These are phyloP conservation scores for Lymantria dispar DNA, from an alignment of 2,888 invertebrate genomes.

Conservation along the genomic window DNA sequence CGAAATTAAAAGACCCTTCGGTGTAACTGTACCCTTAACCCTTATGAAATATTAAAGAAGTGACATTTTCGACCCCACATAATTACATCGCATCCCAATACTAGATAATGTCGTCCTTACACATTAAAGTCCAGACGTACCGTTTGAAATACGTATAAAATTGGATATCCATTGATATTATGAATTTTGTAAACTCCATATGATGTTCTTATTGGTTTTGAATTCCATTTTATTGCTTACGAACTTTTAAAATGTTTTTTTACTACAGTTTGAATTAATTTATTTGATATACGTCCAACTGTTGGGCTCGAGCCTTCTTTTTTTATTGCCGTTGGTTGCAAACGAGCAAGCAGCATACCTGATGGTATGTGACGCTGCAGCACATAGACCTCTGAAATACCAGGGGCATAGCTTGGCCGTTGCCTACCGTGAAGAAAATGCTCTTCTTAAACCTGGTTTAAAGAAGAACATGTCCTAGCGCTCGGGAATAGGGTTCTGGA, in stretches of 20 bases:
- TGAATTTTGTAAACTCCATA: slow-evolving; percentile 39
- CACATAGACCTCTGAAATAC: no score
- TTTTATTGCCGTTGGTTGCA: no score
- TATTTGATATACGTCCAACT: no score
- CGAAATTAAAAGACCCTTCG: slow-evolving; percentile 28
- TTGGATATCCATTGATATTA: slow-evolving; percentile 40
- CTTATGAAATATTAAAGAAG: slow-evolving; percentile 52
- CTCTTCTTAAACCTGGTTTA: no score
- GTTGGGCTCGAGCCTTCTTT: no score
- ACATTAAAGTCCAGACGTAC: slow-evolving; percentile 55
- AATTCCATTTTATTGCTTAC: slow-evolving; percentile 11
- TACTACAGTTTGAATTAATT: neutral
- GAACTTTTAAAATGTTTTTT: neutral
- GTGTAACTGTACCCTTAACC: slow-evolving; percentile 28
- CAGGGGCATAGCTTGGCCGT: no score
- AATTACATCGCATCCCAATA: slow-evolving; percentile 51
- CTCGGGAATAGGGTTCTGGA: no score
- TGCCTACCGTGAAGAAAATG: no score
- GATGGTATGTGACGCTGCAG: no score
- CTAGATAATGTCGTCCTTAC: slow-evolving; percentile 56
- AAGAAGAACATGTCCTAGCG: no score
- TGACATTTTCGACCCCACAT: slow-evolving; percentile 48
- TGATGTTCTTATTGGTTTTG: slow-evolving; percentile 16
- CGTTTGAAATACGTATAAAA: slow-evolving; percentile 39
- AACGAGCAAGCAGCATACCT: no score